Base-by-base conservation (phyloP, 2,113 vertebrate species). In the Potamarius usumacintae region DNA sequence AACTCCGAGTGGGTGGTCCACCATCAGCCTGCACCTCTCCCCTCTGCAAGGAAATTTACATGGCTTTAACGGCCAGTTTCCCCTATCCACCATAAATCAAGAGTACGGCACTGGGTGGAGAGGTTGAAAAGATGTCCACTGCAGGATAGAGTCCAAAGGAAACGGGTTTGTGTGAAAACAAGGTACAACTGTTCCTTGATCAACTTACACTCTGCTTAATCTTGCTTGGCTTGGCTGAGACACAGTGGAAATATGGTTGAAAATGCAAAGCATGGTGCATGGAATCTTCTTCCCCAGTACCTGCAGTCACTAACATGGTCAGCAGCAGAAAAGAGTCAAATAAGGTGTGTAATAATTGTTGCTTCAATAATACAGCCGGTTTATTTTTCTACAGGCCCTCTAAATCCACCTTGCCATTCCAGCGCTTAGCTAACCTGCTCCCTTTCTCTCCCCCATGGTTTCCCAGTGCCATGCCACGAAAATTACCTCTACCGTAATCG, bases 1-100 rank as follows among this genome's bases (percentile, higher is more conserved):
- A 53, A 87, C 89, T 91, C 85, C 53, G 92, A 90, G 92, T 95
- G 94, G 94, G 94, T 95, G 95, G 94, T 95, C 94, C 89, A 87
- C 89, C 85, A 80, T 86, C 48, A 85, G 90, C 92, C 93, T 92
- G 92, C 90, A 91, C 92, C 91, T 90, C 88, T 92, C 86, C 91
- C 90, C 90, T 88, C 86, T 84, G 55, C 91, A 90, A 94, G 91
- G 85, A 91, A 90, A 95, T 95, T 93, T 94, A 94, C 93, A 94
- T 95, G 67, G 87, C 91, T 94, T 94, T 94, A 94, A 94, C 92
- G 92, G 89, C 89, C 9, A 76, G 90, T 93, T 91, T 94, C 93
- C 91, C 91, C 91, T 89, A 89, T 86, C 90, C 72, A 87, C 89
- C 92, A 92, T 95, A 95, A 96, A 95, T 95, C 92, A 93, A 86